Conservation (phyloP, 2,113 vertebrate genomes). For the Marmota monax region DNA sequence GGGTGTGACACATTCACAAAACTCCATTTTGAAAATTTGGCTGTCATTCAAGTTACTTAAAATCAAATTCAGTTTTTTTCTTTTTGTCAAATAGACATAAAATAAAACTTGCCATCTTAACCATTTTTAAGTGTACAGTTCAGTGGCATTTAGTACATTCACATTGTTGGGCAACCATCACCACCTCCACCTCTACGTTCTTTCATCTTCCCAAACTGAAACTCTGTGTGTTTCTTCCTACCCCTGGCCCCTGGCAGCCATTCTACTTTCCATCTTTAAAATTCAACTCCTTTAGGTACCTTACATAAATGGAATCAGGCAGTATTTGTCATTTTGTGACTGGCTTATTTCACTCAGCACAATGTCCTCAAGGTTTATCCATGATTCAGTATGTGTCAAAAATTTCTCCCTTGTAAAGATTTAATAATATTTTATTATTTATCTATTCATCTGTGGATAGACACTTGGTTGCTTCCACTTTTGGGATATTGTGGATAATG, state of each 20-base stretch:
- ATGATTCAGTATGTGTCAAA: not conserved
- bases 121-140: not conserved
- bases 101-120: not conserved
- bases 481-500: not conserved
- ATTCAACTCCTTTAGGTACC: not conserved
- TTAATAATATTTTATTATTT: not conserved
- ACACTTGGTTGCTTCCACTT: not conserved
- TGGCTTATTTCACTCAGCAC: not conserved
- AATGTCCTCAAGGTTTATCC: not conserved
- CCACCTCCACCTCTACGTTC: not conserved
- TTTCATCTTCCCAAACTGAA: not conserved
- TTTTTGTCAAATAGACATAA: not conserved
- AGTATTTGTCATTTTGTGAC: not conserved
- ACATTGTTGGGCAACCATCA: not conserved
- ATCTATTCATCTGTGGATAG: not conserved
- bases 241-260: not conserved
- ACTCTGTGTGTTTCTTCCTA: not conserved
- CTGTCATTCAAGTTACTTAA: not conserved
- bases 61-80: not conserved
- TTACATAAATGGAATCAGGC: not conserved
- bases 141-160: not conserved
- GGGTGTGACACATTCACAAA: not conserved
- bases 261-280: not conserved
- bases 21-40: not conserved
- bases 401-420: not conserved